Evolutionary conservation across 2,888 invertebrate genomes (phyloP).

Genomic region (Sisyra nigra): DNA sequence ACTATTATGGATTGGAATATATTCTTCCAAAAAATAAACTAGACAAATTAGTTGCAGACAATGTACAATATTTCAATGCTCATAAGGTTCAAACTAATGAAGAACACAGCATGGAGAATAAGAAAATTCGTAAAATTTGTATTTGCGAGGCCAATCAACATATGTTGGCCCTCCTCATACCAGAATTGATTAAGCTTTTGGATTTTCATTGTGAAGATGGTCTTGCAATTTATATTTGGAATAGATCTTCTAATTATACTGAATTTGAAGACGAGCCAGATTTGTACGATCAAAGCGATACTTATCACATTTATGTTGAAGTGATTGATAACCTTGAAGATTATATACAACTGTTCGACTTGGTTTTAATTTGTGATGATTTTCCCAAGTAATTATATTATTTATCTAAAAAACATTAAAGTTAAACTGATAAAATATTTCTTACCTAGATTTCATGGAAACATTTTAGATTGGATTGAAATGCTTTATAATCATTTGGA

Average conservation of each 20-base stretch:
- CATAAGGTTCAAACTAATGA: conserved; percentile 10
- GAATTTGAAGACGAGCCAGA: conserved; percentile 16
- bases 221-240: conserved; percentile 19
- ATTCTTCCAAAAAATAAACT: conserved; percentile 20
- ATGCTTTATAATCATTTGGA: conserved; percentile 24
- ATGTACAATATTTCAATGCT: conserved; percentile 14
- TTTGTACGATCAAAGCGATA: conserved; percentile 12
- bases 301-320: conserved; percentile 20
- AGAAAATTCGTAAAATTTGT: conserved; percentile 14
- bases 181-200: conserved; percentile 18
- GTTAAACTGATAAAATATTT: too few relatives aligned
- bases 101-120: conserved; percentile 7
- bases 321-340: conserved; percentile 28
- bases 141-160: conserved; percentile 19
- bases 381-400: too few relatives aligned
- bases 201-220: conserved; percentile 16
- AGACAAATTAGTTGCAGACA: conserved; percentile 18
- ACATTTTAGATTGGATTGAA: conserved; percentile 16
- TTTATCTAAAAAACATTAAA: too few relatives aligned
- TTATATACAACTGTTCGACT: conserved; percentile 31
- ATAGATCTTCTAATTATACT: conserved; percentile 15
- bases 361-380: conserved; percentile 30
- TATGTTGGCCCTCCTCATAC: conserved; percentile 17
- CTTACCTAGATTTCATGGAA: conserved; percentile 17
- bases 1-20: conserved; percentile 34